These are phyloP conservation scores for Sciurus niger DNA, from an alignment of 2,113 vertebrate genomes.

Conservation along the genomic window DNA sequence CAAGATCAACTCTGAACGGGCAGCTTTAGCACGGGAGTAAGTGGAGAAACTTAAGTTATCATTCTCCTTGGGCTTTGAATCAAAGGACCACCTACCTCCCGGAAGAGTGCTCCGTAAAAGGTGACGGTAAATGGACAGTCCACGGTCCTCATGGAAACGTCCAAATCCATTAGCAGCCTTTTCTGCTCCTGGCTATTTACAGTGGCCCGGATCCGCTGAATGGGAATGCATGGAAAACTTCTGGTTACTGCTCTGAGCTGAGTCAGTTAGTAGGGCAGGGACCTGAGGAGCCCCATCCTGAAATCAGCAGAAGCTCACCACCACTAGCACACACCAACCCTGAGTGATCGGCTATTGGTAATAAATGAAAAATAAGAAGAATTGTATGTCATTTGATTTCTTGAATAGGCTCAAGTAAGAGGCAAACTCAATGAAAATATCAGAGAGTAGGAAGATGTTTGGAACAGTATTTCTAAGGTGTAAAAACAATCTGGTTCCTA, in stretches of 20 bases:
- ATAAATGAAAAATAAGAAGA: neutral
- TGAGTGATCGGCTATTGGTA: neutral
- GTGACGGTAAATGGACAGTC: conserved; percentile 98
- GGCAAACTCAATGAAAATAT: neutral
- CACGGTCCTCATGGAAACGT: conserved; percentile 98
- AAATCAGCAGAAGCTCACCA: neutral
- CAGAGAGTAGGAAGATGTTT: neutral
- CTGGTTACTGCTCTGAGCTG: conserved; percentile 34
- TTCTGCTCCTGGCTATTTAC: conserved; percentile 99
- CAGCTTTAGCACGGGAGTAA: rapidly evolving
- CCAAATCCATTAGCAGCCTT: conserved; percentile 97
- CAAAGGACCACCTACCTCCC: conserved; percentile 92
- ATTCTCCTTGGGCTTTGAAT: neutral
- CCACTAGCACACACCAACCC: neutral
- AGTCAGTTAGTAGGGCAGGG: neutral
- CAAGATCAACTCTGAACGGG: neutral
- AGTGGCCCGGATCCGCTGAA: conserved; percentile 95
- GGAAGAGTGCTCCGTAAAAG: conserved; percentile 96
- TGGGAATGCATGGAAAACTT: neutral
- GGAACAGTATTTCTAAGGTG: neutral
- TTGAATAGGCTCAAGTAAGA: neutral
- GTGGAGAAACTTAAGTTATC: neutral
- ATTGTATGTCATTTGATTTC: neutral
- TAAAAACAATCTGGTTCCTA: neutral
- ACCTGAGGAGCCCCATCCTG: neutral